Conservation (phyloP, 2,888 invertebrate species). For the Lasius fuliginosus region DNA sequence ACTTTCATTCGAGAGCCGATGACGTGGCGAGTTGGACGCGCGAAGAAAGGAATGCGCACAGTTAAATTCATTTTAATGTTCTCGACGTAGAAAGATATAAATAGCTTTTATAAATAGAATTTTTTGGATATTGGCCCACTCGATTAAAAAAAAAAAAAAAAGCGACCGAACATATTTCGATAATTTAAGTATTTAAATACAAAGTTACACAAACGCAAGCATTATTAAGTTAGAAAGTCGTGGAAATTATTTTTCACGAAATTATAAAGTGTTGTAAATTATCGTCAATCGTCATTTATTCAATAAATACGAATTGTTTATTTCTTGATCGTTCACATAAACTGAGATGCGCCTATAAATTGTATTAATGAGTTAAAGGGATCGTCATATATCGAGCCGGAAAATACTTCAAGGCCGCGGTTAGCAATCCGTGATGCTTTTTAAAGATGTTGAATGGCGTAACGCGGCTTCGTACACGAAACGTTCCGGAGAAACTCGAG, state of each 20-base stretch:
- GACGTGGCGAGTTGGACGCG: slow-evolving; percentile 60
- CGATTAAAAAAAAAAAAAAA: neutral
- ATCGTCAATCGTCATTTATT: neutral
- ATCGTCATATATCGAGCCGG: slow-evolving; percentile 5
- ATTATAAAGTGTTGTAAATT: neutral
- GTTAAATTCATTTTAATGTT: slow-evolving; percentile 15
- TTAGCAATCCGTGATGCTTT: slow-evolving; percentile 14
- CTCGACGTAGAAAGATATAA: neutral
- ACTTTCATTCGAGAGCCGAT: slow-evolving; percentile 66
- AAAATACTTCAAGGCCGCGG: slow-evolving; percentile 11
- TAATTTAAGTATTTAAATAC: neutral
- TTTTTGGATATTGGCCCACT: neutral
- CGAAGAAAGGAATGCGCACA: slow-evolving; percentile 36
- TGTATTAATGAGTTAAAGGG: neutral
- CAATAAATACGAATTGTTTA: neutral
- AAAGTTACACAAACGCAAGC: neutral
- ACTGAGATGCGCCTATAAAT: neutral
- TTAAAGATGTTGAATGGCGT: slow-evolving; percentile 42
- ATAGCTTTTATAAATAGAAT: neutral
- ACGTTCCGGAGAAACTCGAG: slow-evolving; percentile 43
- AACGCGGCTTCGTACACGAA: slow-evolving; percentile 28
- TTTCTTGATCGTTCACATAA: neutral
- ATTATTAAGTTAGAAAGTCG: neutral
- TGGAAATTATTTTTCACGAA: neutral
- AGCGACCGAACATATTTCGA: neutral